Percentiles rank a stretch among this genome's conserved stretches.
phyloP scores from a whole-genome alignment of 2,888 invertebrate genomes.

The Spilosoma lubricipeda region DNA sequence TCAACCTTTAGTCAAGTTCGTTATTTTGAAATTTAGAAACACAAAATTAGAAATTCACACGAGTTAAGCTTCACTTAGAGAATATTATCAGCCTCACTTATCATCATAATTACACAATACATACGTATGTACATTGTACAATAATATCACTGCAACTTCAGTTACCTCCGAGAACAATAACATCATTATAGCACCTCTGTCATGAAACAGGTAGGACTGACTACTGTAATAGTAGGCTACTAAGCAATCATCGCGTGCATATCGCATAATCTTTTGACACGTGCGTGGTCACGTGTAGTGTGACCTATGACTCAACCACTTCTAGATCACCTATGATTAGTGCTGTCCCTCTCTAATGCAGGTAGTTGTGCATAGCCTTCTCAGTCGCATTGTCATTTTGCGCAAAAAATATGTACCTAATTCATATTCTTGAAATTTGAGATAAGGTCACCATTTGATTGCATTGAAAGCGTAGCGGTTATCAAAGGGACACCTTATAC shows the following conservation, averaged over 20 bases:
- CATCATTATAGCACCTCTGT: background rate
- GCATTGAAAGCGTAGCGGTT: too few relatives aligned
- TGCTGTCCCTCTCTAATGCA: background rate
- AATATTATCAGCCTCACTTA: background rate
- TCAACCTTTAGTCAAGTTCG: too few relatives aligned
- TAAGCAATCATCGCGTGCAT: background rate
- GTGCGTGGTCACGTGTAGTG: conserved; percentile 10
- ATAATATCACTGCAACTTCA: background rate
- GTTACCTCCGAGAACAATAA: background rate
- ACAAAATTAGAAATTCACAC: too few relatives aligned
- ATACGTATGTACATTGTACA: background rate
- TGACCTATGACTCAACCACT: conserved; percentile 14
- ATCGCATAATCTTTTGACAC: conserved; percentile 9
- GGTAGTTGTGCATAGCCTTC: background rate
- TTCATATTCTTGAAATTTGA: background rate
- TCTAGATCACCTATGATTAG: background rate
- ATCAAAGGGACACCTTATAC: too few relatives aligned
- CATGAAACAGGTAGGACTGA: background rate
- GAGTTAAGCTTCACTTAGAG: background rate
- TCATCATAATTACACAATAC: background rate
- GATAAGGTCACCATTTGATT: background rate
- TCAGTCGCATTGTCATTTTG: background rate
- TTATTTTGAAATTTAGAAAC: too few relatives aligned
- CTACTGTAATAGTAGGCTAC: background rate
- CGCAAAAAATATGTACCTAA: background rate